phyloP scores from a whole-genome alignment of 2,797 vertebrate species.

The Pseudopleuronectes americanus region DNA sequence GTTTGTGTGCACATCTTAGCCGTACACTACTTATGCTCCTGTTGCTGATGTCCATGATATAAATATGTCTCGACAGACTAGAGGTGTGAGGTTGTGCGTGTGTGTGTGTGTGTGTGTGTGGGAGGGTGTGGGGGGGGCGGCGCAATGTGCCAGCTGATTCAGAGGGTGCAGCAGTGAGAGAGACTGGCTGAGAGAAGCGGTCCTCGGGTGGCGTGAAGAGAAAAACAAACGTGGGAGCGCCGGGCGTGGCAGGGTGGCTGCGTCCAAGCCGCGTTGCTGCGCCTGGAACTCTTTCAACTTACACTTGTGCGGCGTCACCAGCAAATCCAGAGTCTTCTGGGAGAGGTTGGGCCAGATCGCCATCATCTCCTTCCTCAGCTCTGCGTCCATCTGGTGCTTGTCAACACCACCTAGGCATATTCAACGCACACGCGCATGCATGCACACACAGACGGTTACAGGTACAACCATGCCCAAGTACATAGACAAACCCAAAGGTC shows the following conservation, averaged over 20 bases:
- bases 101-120: slow-evolving; percentile 7
- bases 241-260: slow-evolving; percentile 51
- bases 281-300: slow-evolving; percentile 78
- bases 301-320: slow-evolving; percentile 97
- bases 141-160: slow-evolving; percentile 72
- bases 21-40: not conserved
- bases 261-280: slow-evolving; percentile 43
- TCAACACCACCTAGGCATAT: slow-evolving; percentile 81
- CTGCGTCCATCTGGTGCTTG: slow-evolving; percentile 97
- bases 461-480: slow-evolving; percentile 20
- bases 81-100: slow-evolving; percentile 3
- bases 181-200: slow-evolving; percentile 80
- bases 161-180: slow-evolving; percentile 84
- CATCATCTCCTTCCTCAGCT: slow-evolving; percentile 96
- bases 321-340: slow-evolving; percentile 94
- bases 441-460: slow-evolving; percentile 18
- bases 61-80: not conserved
- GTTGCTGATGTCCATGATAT: not conserved
- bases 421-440: slow-evolving; percentile 34
- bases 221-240: slow-evolving; percentile 66
- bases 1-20: not conserved
- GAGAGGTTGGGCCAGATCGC: slow-evolving; percentile 97
- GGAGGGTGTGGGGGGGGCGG: not conserved
- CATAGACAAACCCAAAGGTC: slow-evolving; percentile 20
- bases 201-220: slow-evolving; percentile 82